A percentile compares a stretch with the other conserved stretches of the same genome.
Evolutionary conservation across 2,797 vertebrate genomes (phyloP).

Genomic region (Premnoplex brunnescens): DNA sequence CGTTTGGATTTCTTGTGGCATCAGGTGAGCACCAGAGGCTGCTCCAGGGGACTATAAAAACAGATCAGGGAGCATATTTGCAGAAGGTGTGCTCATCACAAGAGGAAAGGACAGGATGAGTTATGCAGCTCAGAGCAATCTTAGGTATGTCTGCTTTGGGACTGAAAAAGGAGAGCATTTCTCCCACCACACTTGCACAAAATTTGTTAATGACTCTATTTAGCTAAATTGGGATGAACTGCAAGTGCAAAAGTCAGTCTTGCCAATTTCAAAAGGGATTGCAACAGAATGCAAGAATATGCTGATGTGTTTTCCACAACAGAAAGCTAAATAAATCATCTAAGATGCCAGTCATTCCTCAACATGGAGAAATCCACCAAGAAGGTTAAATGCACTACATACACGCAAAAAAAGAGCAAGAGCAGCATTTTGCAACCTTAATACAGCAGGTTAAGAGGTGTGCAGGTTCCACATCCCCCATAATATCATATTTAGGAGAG

Average conservation of each 20-base stretch:
- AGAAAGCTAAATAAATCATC: neutral
- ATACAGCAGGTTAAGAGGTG: neutral
- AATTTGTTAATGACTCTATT: neutral
- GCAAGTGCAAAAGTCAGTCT: neutral
- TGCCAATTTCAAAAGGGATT: neutral
- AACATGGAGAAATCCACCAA: neutral
- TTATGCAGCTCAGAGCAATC: neutral
- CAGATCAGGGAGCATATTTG: fast-evolving
- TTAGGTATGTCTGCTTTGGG: neutral
- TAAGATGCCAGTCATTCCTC: neutral
- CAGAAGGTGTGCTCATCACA: neutral
- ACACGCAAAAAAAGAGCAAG: neutral
- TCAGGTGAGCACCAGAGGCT: neutral
- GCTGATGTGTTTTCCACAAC: neutral
- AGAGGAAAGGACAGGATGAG: neutral
- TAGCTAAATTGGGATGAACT: neutral
- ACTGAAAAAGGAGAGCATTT: neutral
- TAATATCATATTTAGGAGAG: slow-evolving; percentile 32
- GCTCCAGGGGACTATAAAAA: fast-evolving
- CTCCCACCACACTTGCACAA: neutral
- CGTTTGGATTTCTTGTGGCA: neutral
- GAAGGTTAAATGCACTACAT: neutral
- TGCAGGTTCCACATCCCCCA: neutral
- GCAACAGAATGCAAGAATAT: neutral
- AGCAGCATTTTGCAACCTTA: neutral